Conservation (phyloP, 2,888 invertebrate genomes). For the Zygaena filipendulae region DNA sequence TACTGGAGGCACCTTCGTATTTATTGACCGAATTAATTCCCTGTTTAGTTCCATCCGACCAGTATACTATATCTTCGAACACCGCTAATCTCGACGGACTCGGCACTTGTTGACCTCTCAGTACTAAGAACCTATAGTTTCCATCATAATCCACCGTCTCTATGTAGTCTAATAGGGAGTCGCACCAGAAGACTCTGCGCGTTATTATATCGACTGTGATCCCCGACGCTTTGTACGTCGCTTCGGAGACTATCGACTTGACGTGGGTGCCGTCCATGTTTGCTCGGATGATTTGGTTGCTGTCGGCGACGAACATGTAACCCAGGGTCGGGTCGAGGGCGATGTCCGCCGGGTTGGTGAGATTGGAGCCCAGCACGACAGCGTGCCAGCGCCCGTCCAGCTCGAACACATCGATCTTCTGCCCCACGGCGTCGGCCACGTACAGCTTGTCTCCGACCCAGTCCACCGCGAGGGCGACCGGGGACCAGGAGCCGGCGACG, state of each 20-base stretch:
- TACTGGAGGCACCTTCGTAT: constrained; percentile 81
- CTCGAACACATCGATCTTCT: constrained; percentile 93
- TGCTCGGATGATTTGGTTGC: constrained; percentile 82
- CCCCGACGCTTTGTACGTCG: constrained; percentile 93
- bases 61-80: constrained; percentile 88
- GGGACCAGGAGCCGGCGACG: constrained; percentile 88
- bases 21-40: constrained; percentile 90
- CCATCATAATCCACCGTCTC: constrained; percentile 96
- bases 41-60: constrained; percentile 93
- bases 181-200: constrained; percentile 95
- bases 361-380: constrained; percentile 89
- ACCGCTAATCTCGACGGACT: constrained; percentile 85
- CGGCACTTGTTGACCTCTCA: constrained; percentile 86
- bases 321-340: constrained; percentile 94
- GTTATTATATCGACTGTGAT: constrained; percentile 92
- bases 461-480: constrained; percentile 92
- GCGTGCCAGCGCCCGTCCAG: constrained; percentile 88
- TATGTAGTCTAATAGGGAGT: constrained; percentile 93
- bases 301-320: constrained; percentile 87
- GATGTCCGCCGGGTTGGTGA: constrained; percentile 91
- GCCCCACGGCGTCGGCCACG: constrained; percentile 91
- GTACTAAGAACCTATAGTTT: constrained; percentile 79
- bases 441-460: constrained; percentile 98
- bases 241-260: constrained; percentile 87
- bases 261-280: constrained; percentile 95